phyloP scores from a whole-genome alignment of 2,797 vertebrate genomes.

The Bradypus variegatus region DNA sequence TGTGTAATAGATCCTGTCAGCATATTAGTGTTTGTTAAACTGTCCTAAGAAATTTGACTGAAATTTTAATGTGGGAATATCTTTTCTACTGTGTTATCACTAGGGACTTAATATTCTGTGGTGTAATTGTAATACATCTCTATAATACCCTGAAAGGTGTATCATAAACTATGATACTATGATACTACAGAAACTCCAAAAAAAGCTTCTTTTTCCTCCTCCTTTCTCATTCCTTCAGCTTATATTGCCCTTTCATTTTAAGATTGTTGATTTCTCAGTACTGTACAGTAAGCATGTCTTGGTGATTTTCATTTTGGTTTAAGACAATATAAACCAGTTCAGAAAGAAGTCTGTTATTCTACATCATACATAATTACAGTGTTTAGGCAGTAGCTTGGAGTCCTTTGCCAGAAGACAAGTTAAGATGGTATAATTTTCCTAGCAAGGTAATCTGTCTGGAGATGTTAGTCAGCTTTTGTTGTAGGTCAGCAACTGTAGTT shows the following conservation, averaged over 20 bases:
- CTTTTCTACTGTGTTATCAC: background rate
- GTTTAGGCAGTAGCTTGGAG: background rate
- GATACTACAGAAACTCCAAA: background rate
- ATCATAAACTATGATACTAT: background rate
- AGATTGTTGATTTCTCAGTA: slow-evolving; percentile 6
- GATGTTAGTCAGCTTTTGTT: slow-evolving; percentile 23
- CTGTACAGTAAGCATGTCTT: background rate
- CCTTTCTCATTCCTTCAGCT: background rate
- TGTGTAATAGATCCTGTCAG: background rate
- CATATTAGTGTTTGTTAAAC: slow-evolving; percentile 22
- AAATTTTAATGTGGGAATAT: background rate
- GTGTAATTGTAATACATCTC: background rate
- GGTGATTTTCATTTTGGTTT: background rate
- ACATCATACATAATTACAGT: background rate
- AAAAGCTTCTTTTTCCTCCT: background rate
- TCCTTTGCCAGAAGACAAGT: slow-evolving; percentile 21
- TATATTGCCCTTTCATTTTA: background rate
- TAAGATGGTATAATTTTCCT: slow-evolving; percentile 35
- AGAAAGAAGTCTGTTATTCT: background rate
- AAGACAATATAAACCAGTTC: background rate
- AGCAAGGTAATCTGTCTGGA: background rate
- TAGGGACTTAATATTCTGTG: background rate
- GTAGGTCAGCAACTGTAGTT: background rate
- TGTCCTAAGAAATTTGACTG: background rate
- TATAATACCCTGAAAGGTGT: background rate